Evolutionary conservation across 2,113 vertebrate species (phyloP).

Genomic region (Hippocampus comes): DNA sequence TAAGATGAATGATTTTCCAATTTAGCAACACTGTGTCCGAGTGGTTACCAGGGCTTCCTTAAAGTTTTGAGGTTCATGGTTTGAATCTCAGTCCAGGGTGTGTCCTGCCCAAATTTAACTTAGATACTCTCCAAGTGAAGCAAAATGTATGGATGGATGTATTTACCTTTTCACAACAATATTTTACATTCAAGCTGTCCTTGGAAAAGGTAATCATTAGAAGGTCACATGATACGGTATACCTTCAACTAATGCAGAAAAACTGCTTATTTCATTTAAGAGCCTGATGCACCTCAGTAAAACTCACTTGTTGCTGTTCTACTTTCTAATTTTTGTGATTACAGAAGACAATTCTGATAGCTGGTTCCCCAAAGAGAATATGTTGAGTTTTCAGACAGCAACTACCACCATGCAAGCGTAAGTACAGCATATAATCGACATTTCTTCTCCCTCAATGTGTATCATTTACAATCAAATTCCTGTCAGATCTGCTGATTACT

Average conservation of each 20-base stretch:
- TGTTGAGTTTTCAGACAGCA: constrained; percentile 95
- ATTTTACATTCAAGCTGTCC: neutral
- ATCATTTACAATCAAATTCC: neutral
- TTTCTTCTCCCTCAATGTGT: constrained; percentile 14
- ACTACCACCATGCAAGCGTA: constrained; percentile 99
- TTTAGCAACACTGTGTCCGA: too few relatives aligned
- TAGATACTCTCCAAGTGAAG: too few relatives aligned
- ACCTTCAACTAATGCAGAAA: neutral
- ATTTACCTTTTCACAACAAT: neutral
- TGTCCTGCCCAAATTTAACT: too few relatives aligned
- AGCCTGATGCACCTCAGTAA: neutral
- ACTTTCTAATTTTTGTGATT: constrained; percentile 38
- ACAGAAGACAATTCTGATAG: constrained; percentile 85
- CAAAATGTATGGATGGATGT: neutral
- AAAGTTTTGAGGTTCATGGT: too few relatives aligned
- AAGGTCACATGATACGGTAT: neutral
- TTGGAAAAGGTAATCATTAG: too few relatives aligned
- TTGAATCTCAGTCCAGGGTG: too few relatives aligned
- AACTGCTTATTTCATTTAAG: neutral
- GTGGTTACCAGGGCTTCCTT: too few relatives aligned
- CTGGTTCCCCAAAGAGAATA: constrained; percentile 97
- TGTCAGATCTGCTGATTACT: constrained; percentile 11
- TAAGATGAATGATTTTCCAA: too few relatives aligned
- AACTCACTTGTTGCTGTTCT: neutral
- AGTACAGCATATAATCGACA: constrained; percentile 67